phyloP scores from a whole-genome alignment of 2,797 vertebrate genomes.

The Dallia pectoralis region DNA sequence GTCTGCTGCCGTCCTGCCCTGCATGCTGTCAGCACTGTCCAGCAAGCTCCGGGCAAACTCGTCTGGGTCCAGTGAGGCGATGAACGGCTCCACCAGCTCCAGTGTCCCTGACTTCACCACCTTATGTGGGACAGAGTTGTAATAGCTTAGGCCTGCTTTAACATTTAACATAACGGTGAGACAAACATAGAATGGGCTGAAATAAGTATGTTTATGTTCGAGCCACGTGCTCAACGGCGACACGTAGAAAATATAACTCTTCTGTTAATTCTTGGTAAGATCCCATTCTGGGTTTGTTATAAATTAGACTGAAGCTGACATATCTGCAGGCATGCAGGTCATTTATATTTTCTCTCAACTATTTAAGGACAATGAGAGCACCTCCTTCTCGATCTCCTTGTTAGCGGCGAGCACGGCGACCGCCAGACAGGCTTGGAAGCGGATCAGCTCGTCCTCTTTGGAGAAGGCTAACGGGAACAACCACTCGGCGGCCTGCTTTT shows the following conservation, averaged over 20 bases:
- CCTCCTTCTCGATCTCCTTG: constrained; percentile 93
- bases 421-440: constrained; percentile 92
- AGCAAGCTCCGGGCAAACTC: constrained; percentile 83
- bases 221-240: no score
- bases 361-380: background rate
- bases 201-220: no score
- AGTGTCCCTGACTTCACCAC: constrained; percentile 92
- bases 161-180: no score
- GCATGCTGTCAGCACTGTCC: constrained; percentile 87
- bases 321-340: no score
- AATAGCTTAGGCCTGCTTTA: background rate
- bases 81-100: constrained; percentile 95
- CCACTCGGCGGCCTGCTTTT: constrained; percentile 93
- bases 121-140: background rate
- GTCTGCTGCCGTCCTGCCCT: constrained; percentile 87
- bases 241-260: no score
- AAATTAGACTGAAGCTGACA: no score
- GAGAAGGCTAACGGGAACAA: constrained; percentile 96
- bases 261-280: no score
- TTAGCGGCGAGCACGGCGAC: constrained; percentile 90
- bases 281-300: no score
- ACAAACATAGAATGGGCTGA: no score
- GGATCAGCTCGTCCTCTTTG: constrained; percentile 89
- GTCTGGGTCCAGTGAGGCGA: constrained; percentile 89
- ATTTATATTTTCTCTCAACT: no score